Evolutionary conservation across 1,140 invertebrate genomes (phyloP).

Genomic region (Tetramorium alpestre): DNA sequence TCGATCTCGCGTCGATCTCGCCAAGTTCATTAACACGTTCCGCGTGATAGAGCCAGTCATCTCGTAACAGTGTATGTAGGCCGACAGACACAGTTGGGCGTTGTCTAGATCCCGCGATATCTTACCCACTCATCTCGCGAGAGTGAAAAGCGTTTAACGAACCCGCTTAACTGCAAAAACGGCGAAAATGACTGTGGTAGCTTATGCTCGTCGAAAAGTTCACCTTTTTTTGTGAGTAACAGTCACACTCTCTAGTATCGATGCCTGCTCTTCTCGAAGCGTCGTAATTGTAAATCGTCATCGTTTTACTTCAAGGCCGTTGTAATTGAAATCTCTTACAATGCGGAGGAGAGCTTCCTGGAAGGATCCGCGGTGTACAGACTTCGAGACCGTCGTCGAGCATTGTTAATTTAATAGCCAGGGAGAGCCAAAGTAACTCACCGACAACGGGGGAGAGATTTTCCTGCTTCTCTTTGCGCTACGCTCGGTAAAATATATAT

Average conservation of each 20-base stretch:
- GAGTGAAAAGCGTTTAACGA: constrained; percentile 36
- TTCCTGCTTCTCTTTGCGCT: background rate
- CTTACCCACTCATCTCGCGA: constrained; percentile 17
- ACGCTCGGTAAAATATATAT: constrained; percentile 45
- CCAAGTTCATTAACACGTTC: constrained; percentile 72
- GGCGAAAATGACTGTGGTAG: background rate
- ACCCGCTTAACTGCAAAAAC: constrained; percentile 38
- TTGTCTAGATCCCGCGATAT: constrained; percentile 60
- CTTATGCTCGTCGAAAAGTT: background rate
- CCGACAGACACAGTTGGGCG: constrained; percentile 46
- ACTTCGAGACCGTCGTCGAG: constrained; percentile 29
- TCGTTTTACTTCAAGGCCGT: background rate
- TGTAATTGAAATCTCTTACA: constrained; percentile 36
- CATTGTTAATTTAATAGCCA: constrained; percentile 55
- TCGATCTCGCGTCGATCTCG: constrained; percentile 49
- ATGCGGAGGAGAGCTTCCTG: background rate
- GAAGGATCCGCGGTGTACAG: background rate
- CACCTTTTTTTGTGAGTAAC: constrained; percentile 7
- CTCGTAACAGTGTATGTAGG: constrained; percentile 42
- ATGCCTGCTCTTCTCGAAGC: background rate
- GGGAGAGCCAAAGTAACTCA: constrained; percentile 32
- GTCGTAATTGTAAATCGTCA: constrained; percentile 5
- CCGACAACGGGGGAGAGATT: background rate
- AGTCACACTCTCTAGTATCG: background rate
- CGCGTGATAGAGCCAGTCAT: constrained; percentile 45